Percentiles rank a stretch among this genome's conserved stretches.
phyloP scores from a whole-genome alignment of 2,113 vertebrate species.

The Nothoprocta perdicaria region DNA sequence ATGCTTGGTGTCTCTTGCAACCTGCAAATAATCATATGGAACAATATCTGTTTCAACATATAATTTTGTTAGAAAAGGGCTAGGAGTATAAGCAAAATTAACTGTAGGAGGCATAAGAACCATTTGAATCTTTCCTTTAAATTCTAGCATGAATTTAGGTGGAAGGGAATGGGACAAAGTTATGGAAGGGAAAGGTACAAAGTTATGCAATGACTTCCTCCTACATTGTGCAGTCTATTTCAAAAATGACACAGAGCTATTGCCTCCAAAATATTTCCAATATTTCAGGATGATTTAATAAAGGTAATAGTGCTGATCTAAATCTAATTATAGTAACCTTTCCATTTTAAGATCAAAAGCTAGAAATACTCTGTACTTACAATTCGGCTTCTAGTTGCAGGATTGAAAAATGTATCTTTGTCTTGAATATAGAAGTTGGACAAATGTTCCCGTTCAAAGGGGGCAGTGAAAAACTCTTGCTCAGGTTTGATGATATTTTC shows the following conservation, averaged over 20 bases:
- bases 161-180: neutral
- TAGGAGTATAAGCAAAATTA: neutral
- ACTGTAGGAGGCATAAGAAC: neutral
- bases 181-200: neutral
- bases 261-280: neutral
- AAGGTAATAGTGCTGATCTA: neutral
- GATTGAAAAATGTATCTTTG: conserved; percentile 88
- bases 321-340: neutral
- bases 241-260: neutral
- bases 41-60: neutral
- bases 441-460: conserved; percentile 85
- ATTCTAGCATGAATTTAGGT: neutral
- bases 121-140: neutral
- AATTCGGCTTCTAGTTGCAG: conserved; percentile 91
- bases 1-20: neutral
- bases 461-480: conserved; percentile 89
- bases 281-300: neutral
- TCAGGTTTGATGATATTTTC: conserved; percentile 86
- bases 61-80: neutral
- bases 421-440: conserved; percentile 85
- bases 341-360: neutral
- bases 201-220: neutral
- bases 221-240: neutral
- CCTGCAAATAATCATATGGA: neutral
- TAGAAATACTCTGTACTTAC: conserved; percentile 73